Evolutionary conservation across 2,888 invertebrate species (phyloP), one percentile per base, ranked within the genome.

Genomic region (Drosophila merina): DNA sequence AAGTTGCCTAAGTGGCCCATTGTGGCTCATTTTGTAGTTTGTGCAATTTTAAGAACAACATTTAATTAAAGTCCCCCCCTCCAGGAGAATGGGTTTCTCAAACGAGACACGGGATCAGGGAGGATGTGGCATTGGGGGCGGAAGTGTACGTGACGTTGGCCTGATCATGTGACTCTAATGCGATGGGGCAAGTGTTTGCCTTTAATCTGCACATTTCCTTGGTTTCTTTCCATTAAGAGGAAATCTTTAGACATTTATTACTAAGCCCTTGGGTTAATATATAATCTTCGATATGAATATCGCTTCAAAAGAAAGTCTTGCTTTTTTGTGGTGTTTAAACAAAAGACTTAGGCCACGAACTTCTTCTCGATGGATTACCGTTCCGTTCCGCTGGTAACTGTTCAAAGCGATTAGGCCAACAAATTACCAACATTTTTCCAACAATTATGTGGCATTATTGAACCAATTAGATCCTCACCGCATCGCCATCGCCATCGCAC

Each of bases 41-140:
- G 63, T 76, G 86, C 86, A 87, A 87, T 82, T 87, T 82, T 77
- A 82, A 79, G 82, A 79, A 71, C 83, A 85, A 79, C 82, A 87
- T 82, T 82, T 82, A 87, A 82, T 82, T 82, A 82, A 82, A 85
- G 51, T 7, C 57, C 28, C 28, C 28, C 28, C 28, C 9, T 42
- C 14, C 14, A 1, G 14, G 14, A 14, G 14, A 14, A 14, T 14
- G 14, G 14, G 14, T 14, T 14, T 14, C 14, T 42, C 14, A 14
- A 14, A 42, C 12, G 14, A 9, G 42, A 9, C 7, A 7, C 3
- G 8, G 8, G 2, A 8, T 42, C 72, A 79, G 66, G 64, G 69
- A 77, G 56, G 42, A 36, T 10, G 50, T 25, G 52, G 28, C 40
- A 10, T 6, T 6, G 1, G 49, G 8, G 8, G 26, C 8, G 30